phyloP scores from a whole-genome alignment of 2,888 invertebrate species.

The Himalopsyche japonica region DNA sequence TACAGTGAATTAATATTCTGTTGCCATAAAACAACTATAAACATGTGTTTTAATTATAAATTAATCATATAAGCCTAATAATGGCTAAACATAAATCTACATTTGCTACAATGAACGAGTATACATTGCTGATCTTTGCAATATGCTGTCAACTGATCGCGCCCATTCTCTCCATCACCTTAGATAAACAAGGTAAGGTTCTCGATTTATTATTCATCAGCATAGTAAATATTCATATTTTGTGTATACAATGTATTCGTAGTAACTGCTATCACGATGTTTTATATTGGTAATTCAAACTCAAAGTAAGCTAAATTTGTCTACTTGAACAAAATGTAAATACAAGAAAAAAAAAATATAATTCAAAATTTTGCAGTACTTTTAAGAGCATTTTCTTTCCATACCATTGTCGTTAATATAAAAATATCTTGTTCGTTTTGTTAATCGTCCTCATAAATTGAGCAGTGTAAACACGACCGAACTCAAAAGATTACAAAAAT shows the following conservation, averaged over 20 bases:
- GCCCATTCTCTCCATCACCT: constrained; percentile 23
- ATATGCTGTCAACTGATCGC: constrained; percentile 16
- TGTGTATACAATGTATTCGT: not conserved
- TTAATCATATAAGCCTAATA: not conserved
- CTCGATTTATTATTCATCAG: not conserved
- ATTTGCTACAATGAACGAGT: not conserved
- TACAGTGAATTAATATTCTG: not conserved
- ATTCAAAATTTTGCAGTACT: no score
- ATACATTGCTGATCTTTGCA: constrained; percentile 15
- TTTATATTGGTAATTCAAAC: no score
- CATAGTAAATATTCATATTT: not conserved
- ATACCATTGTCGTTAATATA: no score
- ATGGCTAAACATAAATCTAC: not conserved
- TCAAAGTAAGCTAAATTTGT: no score
- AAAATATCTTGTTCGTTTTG: no score
- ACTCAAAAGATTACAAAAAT: no score
- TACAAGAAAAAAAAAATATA: no score
- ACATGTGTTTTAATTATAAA: not conserved
- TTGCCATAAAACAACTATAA: not conserved
- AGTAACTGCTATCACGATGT: not conserved
- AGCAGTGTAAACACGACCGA: no score
- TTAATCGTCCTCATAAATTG: no score
- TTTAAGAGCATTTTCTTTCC: no score
- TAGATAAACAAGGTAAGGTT: constrained; percentile 37
- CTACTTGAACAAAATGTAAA: no score